phyloP scores from a whole-genome alignment of 1,140 invertebrate genomes.

The Orussus abietinus region DNA sequence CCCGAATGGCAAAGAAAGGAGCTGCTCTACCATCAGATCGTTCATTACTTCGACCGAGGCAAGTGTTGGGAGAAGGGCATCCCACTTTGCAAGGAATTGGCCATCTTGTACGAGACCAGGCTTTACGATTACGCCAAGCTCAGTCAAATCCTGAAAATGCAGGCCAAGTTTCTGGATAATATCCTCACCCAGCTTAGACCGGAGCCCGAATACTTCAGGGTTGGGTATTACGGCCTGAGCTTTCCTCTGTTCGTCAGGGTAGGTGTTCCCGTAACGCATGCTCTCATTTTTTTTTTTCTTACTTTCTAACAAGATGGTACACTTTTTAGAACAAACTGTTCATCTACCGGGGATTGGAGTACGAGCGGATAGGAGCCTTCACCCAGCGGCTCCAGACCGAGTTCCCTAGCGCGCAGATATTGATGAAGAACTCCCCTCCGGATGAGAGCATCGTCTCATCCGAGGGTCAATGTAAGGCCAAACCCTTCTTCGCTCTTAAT shows the following conservation, averaged over 20 bases:
- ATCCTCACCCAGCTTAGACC: slow-evolving; percentile 82
- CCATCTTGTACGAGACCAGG: slow-evolving; percentile 81
- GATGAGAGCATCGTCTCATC: slow-evolving; percentile 81
- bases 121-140: slow-evolving; percentile 89
- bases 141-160: slow-evolving; percentile 75
- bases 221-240: slow-evolving; percentile 91
- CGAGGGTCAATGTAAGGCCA: slow-evolving; percentile 75
- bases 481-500: slow-evolving; percentile 6
- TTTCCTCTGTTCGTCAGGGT: slow-evolving; percentile 93
- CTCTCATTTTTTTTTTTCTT: neutral
- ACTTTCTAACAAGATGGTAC: slow-evolving; percentile 6
- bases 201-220: slow-evolving; percentile 94
- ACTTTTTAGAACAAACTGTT: slow-evolving; percentile 86
- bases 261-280: slow-evolving; percentile 41
- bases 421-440: slow-evolving; percentile 87
- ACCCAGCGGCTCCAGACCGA: slow-evolving; percentile 89
- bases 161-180: slow-evolving; percentile 88
- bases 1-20: slow-evolving; percentile 93
- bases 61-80: slow-evolving; percentile 97
- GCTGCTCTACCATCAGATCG: slow-evolving; percentile 84
- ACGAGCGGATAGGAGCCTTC: slow-evolving; percentile 92
- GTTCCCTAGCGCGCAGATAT: slow-evolving; percentile 86
- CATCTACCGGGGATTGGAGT: slow-evolving; percentile 93
- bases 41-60: slow-evolving; percentile 91
- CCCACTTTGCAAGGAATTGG: slow-evolving; percentile 88